These are phyloP conservation scores for Brachionus plicatilis DNA, from an alignment of 1,140 invertebrate genomes.

Conservation along the genomic window DNA sequence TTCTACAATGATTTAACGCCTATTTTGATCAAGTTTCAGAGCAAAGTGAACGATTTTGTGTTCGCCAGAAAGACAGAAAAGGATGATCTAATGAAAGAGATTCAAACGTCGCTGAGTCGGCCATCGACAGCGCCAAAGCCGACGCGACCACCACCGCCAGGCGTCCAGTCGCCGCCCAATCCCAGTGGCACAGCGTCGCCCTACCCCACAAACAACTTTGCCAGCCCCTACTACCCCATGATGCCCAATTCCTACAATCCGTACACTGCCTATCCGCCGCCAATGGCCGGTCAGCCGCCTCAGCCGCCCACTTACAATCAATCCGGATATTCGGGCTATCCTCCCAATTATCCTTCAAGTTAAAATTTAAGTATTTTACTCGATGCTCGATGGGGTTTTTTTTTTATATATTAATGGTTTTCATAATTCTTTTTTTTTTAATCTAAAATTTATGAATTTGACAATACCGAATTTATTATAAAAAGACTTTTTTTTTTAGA, in stretches of 20 bases:
- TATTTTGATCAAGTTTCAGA: constrained; percentile 87
- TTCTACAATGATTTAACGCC: constrained; percentile 97
- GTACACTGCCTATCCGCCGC: background rate
- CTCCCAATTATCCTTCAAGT: background rate
- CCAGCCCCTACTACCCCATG: constrained; percentile 31
- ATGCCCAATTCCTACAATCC: constrained; percentile 30
- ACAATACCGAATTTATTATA: background rate
- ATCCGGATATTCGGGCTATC: background rate
- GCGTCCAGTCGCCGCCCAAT: background rate
- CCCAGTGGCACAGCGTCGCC: background rate
- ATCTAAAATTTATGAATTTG: background rate
- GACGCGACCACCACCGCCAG: constrained; percentile 32
- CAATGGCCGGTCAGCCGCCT: background rate
- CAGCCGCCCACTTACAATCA: background rate
- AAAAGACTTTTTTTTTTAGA: background rate
- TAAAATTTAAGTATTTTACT: background rate
- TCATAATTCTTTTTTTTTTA: background rate
- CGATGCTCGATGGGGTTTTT: background rate
- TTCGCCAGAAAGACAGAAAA: constrained; percentile 98
- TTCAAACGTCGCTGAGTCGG: constrained; percentile 47
- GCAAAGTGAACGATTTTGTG: constrained; percentile 94
- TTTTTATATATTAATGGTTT: background rate
- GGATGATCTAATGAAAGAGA: constrained; percentile 75
- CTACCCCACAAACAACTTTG: constrained; percentile 27
- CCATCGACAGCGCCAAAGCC: background rate